phyloP scores from a whole-genome alignment of 2,888 invertebrate species.

The Notodonta ziczac region DNA sequence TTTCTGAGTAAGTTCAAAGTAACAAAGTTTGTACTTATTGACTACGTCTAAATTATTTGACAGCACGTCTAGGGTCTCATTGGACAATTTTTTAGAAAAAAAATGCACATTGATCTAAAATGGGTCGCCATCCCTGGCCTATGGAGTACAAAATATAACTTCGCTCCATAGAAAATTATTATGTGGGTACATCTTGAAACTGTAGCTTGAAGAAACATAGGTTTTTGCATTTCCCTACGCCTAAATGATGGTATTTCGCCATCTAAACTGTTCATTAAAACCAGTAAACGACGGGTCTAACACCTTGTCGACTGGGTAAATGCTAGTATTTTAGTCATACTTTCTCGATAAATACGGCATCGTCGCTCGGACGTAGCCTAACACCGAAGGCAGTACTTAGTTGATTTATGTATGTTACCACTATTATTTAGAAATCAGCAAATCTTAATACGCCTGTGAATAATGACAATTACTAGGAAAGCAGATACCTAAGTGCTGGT shows the following conservation, averaged over 20 bases:
- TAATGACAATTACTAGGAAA: slow-evolving; percentile 33
- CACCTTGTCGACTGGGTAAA: slow-evolving; percentile 20
- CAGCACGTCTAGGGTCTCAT: no score
- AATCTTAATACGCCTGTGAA: slow-evolving; percentile 57
- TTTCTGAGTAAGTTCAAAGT: no score
- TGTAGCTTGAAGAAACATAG: no score
- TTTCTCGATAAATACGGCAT: slow-evolving; percentile 46
- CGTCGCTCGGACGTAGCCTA: slow-evolving; percentile 37
- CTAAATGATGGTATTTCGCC: neutral
- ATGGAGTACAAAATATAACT: no score
- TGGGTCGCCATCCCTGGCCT: no score
- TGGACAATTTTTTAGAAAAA: no score
- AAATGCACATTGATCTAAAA: no score
- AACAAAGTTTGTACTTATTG: no score
- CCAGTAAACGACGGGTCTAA: slow-evolving; percentile 18
- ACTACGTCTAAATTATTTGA: no score
- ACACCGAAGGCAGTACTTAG: slow-evolving; percentile 53
- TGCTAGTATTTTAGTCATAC: slow-evolving; percentile 30
- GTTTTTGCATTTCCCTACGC: no score
- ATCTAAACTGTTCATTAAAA: slow-evolving; percentile 21
- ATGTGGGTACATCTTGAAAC: no score
- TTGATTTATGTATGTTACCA: slow-evolving; percentile 57
- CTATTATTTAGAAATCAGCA: slow-evolving; percentile 65
- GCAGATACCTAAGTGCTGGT: slow-evolving; percentile 12
- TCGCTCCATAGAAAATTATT: no score